Conservation (phyloP, 1,140 invertebrate genomes). For the Heterodera carotae region DNA sequence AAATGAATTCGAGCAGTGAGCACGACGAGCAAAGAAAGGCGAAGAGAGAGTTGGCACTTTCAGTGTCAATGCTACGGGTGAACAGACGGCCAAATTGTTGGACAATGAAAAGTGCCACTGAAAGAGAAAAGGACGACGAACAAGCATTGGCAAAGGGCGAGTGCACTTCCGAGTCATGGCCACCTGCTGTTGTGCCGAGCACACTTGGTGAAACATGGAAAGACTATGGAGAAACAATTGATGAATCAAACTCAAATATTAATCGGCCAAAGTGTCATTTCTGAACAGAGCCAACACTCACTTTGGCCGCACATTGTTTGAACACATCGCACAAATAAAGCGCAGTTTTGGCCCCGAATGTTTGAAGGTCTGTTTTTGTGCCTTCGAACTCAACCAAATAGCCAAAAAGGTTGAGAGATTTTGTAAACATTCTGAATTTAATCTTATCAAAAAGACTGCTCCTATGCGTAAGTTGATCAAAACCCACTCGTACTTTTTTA, state of each 20-base stretch:
- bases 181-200: neutral
- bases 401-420: neutral
- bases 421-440: neutral
- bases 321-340: slow-evolving; percentile 10
- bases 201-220: too few relatives aligned
- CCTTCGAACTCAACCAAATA: neutral
- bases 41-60: neutral
- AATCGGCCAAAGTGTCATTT: too few relatives aligned
- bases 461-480: too few relatives aligned
- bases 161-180: too few relatives aligned
- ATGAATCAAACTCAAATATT: too few relatives aligned
- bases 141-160: neutral
- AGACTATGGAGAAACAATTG: too few relatives aligned
- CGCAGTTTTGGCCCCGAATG: neutral
- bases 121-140: neutral
- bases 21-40: neutral
- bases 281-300: neutral
- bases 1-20: slow-evolving; percentile 7
- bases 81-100: neutral
- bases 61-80: neutral
- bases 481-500: too few relatives aligned
- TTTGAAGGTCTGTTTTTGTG: neutral
- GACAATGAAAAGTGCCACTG: neutral
- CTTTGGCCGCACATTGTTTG: neutral
- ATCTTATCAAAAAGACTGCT: neutral